These are phyloP conservation scores for Rynchops niger DNA, from an alignment of 2,113 vertebrate genomes.

Conservation along the genomic window DNA sequence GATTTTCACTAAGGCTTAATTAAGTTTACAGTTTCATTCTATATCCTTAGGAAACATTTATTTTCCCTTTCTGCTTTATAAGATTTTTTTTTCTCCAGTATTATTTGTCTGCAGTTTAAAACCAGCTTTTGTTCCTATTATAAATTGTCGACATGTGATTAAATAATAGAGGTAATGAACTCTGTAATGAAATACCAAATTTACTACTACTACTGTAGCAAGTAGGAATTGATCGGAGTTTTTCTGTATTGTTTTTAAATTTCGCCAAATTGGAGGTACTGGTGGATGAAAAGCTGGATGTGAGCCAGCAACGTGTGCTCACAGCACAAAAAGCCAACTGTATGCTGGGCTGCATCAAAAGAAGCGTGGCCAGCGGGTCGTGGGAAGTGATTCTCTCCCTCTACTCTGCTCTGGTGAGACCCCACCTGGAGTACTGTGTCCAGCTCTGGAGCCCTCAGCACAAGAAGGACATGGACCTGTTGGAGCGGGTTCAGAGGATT, in stretches of 20 bases:
- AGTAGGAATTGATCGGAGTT: neutral
- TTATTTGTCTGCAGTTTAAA: neutral
- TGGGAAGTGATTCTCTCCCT: neutral
- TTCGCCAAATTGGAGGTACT: neutral
- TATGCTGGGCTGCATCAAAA: neutral
- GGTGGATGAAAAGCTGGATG: neutral
- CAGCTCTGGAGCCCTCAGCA: neutral
- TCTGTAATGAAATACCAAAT: neutral
- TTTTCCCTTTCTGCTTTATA: neutral
- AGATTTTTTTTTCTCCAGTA: neutral
- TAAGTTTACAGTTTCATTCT: neutral
- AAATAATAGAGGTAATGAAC: neutral
- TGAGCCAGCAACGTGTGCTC: accelerated
- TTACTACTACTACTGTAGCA: neutral
- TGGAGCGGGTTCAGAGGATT: neutral
- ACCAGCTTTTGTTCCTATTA: neutral
- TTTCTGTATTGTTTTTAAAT: neutral
- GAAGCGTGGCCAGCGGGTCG: accelerated
- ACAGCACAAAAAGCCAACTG: accelerated
- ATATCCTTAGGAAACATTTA: neutral
- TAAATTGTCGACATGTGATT: neutral
- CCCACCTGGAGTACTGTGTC: neutral
- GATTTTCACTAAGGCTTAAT: neutral
- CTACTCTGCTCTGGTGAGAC: neutral
- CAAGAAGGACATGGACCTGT: neutral